Percentiles rank a stretch among this genome's conserved stretches.
phyloP scores from a whole-genome alignment of 1,140 invertebrate species.

The Dendrolimus punctatus region DNA sequence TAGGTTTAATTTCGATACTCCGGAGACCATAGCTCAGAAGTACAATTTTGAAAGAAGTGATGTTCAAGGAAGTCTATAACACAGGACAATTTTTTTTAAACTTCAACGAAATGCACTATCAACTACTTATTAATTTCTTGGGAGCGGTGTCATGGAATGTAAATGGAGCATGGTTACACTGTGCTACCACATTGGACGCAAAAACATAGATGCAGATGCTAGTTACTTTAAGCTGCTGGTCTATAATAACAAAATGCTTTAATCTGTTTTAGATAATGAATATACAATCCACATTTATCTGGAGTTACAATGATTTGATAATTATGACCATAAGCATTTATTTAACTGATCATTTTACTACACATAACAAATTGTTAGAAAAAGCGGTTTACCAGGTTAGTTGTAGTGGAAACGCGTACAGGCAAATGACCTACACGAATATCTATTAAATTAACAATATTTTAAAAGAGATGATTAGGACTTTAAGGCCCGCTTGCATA shows the following conservation, averaged over 20 bases:
- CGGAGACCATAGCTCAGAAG: too few relatives aligned
- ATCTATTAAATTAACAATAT: too few relatives aligned
- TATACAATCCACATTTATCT: conserved; percentile 70
- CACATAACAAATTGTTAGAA: conserved; percentile 63
- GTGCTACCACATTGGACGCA: background rate
- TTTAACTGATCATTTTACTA: conserved; percentile 65
- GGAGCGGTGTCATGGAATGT: too few relatives aligned
- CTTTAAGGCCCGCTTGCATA: too few relatives aligned
- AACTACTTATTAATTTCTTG: background rate
- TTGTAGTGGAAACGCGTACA: background rate
- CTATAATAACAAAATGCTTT: background rate
- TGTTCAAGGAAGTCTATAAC: background rate
- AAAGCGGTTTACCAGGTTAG: conserved; percentile 48
- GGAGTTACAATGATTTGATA: conserved; percentile 74
- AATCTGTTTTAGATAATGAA: conserved; percentile 46
- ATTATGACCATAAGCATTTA: conserved; percentile 72
- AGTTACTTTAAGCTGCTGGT: conserved; percentile 2
- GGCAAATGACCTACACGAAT: too few relatives aligned
- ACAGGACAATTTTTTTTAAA: background rate
- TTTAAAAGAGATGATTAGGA: too few relatives aligned
- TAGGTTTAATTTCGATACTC: too few relatives aligned
- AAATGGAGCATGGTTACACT: too few relatives aligned
- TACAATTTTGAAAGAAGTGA: background rate
- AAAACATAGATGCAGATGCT: conserved; percentile 3
- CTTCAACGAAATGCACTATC: background rate